A percentile compares a stretch with the other conserved stretches of the same genome.
Conservation (phyloP, 2,888 invertebrate species). For the Heliconius charithonia region DNA sequence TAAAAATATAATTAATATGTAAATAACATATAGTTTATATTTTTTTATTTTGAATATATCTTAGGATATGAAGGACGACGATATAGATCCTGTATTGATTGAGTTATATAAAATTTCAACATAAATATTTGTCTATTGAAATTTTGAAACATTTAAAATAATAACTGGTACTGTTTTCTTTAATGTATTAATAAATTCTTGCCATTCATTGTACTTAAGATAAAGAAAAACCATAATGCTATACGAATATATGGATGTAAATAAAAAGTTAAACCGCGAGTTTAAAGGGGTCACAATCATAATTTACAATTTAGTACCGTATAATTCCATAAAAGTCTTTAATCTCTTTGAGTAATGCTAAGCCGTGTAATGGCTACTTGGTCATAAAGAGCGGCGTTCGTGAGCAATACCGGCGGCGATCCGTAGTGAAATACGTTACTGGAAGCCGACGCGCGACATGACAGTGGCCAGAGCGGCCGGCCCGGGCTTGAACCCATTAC, state of each 20-base stretch:
- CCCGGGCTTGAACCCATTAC: conserved; percentile 58
- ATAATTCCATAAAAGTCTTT: conserved; percentile 32
- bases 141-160: too few species aligned
- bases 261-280: conserved; percentile 11
- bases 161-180: too few species aligned
- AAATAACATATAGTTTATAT: background rate
- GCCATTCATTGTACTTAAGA: background rate
- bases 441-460: conserved; percentile 47
- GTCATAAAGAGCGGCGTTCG: conserved; percentile 35
- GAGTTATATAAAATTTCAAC: background rate
- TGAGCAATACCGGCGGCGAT: conserved; percentile 38
- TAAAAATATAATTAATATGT: too few species aligned
- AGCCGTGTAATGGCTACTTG: conserved; percentile 40
- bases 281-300: conserved; percentile 3
- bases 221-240: background rate
- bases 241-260: background rate
- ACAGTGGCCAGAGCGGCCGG: conserved; percentile 48
- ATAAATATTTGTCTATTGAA: too few species aligned
- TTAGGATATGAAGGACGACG: background rate
- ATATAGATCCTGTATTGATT: background rate
- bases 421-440: conserved; percentile 42
- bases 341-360: conserved; percentile 40
- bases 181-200: background rate
- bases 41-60: background rate
- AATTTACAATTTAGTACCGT: conserved; percentile 31